These are phyloP conservation scores for Oedothorax gibbosus DNA, from an alignment of 1,140 invertebrate species.

Conservation along the genomic window DNA sequence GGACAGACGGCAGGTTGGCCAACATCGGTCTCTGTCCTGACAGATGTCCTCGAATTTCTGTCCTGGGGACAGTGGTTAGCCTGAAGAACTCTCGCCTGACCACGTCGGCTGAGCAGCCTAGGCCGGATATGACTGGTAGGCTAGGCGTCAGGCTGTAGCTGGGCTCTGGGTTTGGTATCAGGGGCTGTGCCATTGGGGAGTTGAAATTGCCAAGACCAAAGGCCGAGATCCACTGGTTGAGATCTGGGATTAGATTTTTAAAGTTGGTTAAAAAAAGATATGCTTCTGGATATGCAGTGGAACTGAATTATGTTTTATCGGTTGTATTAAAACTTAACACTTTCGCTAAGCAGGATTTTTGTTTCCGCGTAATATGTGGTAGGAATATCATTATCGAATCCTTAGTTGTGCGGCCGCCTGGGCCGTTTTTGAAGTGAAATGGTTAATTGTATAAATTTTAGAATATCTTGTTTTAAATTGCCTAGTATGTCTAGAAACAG, in stretches of 20 bases:
- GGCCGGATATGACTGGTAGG: conserved; percentile 59
- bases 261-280: not conserved
- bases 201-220: conserved; percentile 56
- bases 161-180: conserved; percentile 3
- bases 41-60: conserved; percentile 51
- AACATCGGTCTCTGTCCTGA: conserved; percentile 68
- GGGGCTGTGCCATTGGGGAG: conserved; percentile 3
- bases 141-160: conserved; percentile 23
- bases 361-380: no score
- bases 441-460: no score
- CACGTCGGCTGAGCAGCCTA: conserved; percentile 56
- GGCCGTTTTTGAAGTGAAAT: no score
- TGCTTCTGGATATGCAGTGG: no score
- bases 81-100: conserved; percentile 56
- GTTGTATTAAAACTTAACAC: no score
- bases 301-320: no score
- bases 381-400: no score
- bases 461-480: no score
- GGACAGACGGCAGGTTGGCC: conserved; percentile 72
- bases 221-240: conserved; percentile 54
- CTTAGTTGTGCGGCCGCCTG: no score
- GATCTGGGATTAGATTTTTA: conserved; percentile 27
- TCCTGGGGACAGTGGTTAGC: conserved; percentile 62
- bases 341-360: no score
- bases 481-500: no score